Conservation (phyloP, 2,113 vertebrate genomes). For the Leptobrachium leishanense region DNA sequence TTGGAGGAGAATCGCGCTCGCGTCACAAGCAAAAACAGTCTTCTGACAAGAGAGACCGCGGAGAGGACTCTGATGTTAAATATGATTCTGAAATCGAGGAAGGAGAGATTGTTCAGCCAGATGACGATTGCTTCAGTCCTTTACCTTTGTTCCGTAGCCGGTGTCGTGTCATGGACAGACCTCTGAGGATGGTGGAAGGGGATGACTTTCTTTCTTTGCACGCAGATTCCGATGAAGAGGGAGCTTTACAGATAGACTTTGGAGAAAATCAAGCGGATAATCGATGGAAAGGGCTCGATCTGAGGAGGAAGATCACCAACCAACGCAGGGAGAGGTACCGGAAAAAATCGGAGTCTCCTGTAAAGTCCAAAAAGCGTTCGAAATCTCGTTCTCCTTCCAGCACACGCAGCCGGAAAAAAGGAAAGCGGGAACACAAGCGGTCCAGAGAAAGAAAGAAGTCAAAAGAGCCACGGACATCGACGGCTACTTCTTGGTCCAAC, state of each 20-base stretch:
- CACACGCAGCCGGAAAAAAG: conserved; percentile 48
- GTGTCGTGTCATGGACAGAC: conserved; percentile 50
- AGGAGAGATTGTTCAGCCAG: conserved; percentile 80
- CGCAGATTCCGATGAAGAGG: conserved; percentile 62
- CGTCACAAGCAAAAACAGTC: conserved; percentile 47
- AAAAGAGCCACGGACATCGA: conserved; percentile 47
- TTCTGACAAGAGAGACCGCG: conserved; percentile 47
- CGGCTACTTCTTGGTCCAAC: conserved; percentile 23
- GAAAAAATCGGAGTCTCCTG: conserved; percentile 53
- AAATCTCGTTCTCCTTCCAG: conserved; percentile 37
- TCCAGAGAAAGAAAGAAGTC: conserved; percentile 60
- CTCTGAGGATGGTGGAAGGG: conserved; percentile 75
- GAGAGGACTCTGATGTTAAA: conserved; percentile 42
- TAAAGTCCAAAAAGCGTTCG: conserved; percentile 37
- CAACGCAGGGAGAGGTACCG: conserved; percentile 78
- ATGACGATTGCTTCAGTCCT: conserved; percentile 60
- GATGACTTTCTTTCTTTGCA: conserved; percentile 77
- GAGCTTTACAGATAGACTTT: conserved; percentile 64
- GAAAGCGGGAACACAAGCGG: conserved; percentile 57
- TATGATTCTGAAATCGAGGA: conserved; percentile 87
- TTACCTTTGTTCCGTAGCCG: conserved; percentile 54
- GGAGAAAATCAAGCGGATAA: conserved; percentile 52
- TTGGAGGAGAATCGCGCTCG: conserved; percentile 30
- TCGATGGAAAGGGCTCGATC: conserved; percentile 76
- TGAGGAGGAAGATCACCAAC: conserved; percentile 82